Conservation (phyloP, 2,888 invertebrate genomes). For the Syrphus vitripennis region DNA sequence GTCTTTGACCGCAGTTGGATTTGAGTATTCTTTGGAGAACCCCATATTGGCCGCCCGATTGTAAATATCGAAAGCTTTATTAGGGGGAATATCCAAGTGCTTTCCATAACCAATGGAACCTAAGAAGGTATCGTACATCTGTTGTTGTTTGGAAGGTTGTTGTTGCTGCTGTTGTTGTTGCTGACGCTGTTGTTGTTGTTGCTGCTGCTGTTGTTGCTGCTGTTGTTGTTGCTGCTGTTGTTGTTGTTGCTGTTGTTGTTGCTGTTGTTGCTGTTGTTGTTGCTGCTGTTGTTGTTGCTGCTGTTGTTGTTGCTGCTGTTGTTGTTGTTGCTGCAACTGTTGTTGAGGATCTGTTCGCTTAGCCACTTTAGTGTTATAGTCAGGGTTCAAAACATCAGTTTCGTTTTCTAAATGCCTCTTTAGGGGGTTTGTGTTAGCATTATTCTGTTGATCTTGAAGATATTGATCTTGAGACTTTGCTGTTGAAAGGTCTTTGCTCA, state of each 20-base stretch:
- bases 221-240: slow-evolving; percentile 74
- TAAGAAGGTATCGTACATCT: slow-evolving; percentile 80
- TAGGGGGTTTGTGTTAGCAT: slow-evolving; percentile 73
- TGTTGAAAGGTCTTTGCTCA: slow-evolving; percentile 55
- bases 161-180: slow-evolving; percentile 73
- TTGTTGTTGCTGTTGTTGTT: slow-evolving; percentile 75
- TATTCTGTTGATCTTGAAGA: slow-evolving; percentile 50
- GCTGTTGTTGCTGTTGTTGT: slow-evolving; percentile 76
- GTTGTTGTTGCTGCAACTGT: slow-evolving; percentile 73
- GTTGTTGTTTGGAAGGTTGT: slow-evolving; percentile 76
- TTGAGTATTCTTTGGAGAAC: slow-evolving; percentile 78
- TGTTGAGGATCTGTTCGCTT: slow-evolving; percentile 75
- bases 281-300: slow-evolving; percentile 73
- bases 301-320: slow-evolving; percentile 73
- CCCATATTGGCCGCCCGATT: slow-evolving; percentile 80
- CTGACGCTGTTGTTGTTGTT: slow-evolving; percentile 73
- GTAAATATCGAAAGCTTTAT: slow-evolving; percentile 81
- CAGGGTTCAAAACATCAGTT: slow-evolving; percentile 73
- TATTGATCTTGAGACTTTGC: slow-evolving; percentile 57
- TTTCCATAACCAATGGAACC: slow-evolving; percentile 79
- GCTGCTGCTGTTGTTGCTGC: slow-evolving; percentile 75
- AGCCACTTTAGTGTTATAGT: slow-evolving; percentile 76
- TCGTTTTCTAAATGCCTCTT: slow-evolving; percentile 75
- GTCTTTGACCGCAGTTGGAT: slow-evolving; percentile 73
- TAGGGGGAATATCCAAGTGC: slow-evolving; percentile 78